A percentile compares a stretch with the other conserved stretches of the same genome.
phyloP scores from a whole-genome alignment of 2,797 vertebrate genomes.

The Lepidocolaptes lacrymiger region DNA sequence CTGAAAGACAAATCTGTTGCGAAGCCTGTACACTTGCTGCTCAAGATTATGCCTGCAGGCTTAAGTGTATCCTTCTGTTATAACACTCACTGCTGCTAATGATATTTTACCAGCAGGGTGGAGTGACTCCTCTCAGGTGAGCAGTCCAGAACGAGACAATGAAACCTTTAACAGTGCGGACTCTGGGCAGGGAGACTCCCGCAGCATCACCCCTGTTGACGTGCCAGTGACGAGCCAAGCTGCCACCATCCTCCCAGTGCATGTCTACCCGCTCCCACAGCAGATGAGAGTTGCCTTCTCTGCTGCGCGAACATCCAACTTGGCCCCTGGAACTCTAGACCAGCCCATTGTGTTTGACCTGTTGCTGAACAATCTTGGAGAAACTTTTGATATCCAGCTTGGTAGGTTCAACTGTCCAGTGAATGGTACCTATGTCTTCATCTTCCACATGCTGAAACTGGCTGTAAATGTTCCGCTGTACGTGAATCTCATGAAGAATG shows the following conservation, averaged over 20 bases:
- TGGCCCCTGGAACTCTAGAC: slow-evolving; percentile 94
- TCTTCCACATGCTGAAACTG: slow-evolving; percentile 97
- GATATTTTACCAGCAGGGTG: slow-evolving; percentile 81
- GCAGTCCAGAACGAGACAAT: slow-evolving; percentile 90
- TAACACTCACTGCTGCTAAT: background rate
- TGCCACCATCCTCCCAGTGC: slow-evolving; percentile 87
- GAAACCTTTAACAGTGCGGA: slow-evolving; percentile 85
- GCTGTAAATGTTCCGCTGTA: slow-evolving; percentile 95
- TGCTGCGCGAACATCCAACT: slow-evolving; percentile 92
- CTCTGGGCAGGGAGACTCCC: slow-evolving; percentile 90
- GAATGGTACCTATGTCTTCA: slow-evolving; percentile 93
- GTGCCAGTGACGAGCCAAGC: slow-evolving; percentile 84
- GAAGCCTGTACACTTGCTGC: background rate
- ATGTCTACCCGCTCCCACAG: slow-evolving; percentile 88
- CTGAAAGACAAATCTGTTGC: background rate
- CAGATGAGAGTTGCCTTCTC: slow-evolving; percentile 95
- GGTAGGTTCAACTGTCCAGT: slow-evolving; percentile 93
- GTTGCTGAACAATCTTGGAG: slow-evolving; percentile 92
- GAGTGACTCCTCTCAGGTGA: slow-evolving; percentile 94
- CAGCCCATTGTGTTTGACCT: slow-evolving; percentile 96
- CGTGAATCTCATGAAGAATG: slow-evolving; percentile 96
- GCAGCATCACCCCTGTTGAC: slow-evolving; percentile 86
- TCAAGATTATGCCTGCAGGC: background rate
- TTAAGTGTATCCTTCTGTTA: background rate
- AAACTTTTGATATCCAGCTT: slow-evolving; percentile 89